Percentiles rank a stretch among this genome's conserved stretches.
phyloP scores from a whole-genome alignment of 1,140 invertebrate genomes.

The Drosophila melanica region DNA sequence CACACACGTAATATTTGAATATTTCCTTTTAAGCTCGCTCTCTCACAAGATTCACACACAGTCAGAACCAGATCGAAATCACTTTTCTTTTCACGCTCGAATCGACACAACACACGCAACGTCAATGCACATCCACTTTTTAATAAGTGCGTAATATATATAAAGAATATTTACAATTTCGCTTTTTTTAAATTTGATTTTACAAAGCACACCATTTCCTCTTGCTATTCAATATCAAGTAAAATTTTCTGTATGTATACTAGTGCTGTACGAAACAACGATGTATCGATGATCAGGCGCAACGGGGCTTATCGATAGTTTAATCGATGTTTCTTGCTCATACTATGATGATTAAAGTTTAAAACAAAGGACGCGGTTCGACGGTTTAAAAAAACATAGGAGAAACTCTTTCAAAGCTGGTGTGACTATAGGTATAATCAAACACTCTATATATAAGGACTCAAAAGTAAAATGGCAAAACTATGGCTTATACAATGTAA shows the following conservation, averaged over 20 bases:
- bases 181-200: slow-evolving; percentile 58
- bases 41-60: slow-evolving; percentile 81
- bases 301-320: too few relatives aligned
- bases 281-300: too few relatives aligned
- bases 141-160: slow-evolving; percentile 73
- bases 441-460: too few relatives aligned
- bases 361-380: too few relatives aligned
- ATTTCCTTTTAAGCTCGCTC: slow-evolving; percentile 65
- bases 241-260: slow-evolving; percentile 15
- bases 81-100: slow-evolving; percentile 72
- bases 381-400: too few relatives aligned
- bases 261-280: too few relatives aligned
- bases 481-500: too few relatives aligned
- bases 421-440: too few relatives aligned
- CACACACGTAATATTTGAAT: slow-evolving; percentile 71
- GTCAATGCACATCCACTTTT: slow-evolving; percentile 70
- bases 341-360: too few relatives aligned
- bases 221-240: slow-evolving; percentile 26
- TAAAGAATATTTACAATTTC: slow-evolving; percentile 78
- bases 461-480: too few relatives aligned
- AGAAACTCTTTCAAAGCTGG: too few relatives aligned
- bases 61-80: slow-evolving; percentile 66
- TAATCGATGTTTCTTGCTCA: too few relatives aligned
- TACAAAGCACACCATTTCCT: slow-evolving; percentile 58
- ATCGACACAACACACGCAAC: slow-evolving; percentile 69